Evolutionary conservation across 2,113 vertebrate species (phyloP).

Genomic region (Glaucidium brasilianum): DNA sequence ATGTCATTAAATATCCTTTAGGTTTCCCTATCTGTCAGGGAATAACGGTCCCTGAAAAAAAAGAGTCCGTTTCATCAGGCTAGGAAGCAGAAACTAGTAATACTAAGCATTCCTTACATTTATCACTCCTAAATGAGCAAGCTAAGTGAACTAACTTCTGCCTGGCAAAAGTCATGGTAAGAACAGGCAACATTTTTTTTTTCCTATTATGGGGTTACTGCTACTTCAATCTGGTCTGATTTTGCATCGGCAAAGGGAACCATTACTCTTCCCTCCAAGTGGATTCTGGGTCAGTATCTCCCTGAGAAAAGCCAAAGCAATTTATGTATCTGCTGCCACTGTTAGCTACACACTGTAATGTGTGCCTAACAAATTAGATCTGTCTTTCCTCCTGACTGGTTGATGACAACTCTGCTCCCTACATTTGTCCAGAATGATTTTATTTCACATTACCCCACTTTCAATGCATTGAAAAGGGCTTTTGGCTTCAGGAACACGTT

Average conservation of each 20-base stretch:
- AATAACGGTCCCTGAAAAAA: background rate
- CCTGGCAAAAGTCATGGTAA: background rate
- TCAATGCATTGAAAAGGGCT: background rate
- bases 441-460: background rate
- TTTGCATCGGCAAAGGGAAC: background rate
- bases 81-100: background rate
- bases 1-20: background rate
- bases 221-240: background rate
- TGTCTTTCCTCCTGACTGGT: background rate
- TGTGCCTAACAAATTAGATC: background rate
- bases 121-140: background rate
- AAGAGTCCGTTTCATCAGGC: background rate
- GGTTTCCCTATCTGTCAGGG: background rate
- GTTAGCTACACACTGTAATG: background rate
- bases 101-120: background rate
- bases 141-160: background rate
- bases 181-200: background rate
- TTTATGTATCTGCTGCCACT: background rate
- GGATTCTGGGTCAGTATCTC: background rate
- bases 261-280: background rate
- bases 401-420: background rate
- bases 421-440: background rate
- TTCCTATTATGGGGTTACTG: fast-evolving
- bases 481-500: background rate
- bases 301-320: background rate